phyloP scores from a whole-genome alignment of 2,888 invertebrate species.

The Cetonia aurata region DNA sequence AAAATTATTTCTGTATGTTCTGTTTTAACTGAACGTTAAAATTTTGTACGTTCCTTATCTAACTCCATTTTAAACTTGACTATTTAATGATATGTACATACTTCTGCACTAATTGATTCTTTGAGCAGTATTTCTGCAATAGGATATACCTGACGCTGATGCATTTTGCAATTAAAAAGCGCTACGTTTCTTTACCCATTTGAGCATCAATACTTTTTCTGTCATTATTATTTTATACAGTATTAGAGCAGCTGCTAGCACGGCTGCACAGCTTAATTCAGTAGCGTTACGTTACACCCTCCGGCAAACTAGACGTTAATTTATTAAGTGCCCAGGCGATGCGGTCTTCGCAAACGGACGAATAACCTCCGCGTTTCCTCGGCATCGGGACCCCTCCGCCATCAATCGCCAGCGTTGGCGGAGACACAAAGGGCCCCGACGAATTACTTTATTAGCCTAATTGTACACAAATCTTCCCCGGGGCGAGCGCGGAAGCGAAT shows the following conservation, averaged over 20 bases:
- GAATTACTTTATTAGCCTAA: slow-evolving; percentile 39
- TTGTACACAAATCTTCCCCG: slow-evolving; percentile 35
- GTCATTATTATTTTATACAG: background rate
- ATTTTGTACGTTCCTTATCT: no score
- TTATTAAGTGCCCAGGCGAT: slow-evolving; percentile 1
- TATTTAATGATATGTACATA: no score
- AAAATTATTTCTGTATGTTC: no score
- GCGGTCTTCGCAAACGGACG: background rate
- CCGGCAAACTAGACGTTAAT: background rate
- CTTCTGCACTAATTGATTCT: no score
- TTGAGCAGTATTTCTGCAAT: no score
- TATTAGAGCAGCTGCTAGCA: background rate
- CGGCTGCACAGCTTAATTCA: background rate
- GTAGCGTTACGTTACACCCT: background rate
- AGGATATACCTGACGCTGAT: no score
- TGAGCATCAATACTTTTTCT: background rate
- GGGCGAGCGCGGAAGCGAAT: slow-evolving; percentile 18
- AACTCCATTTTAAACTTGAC: no score
- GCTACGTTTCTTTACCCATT: no score
- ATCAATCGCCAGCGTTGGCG: slow-evolving; percentile 17
- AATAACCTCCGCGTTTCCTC: slow-evolving; percentile 8
- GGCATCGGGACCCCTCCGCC: background rate
- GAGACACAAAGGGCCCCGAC: slow-evolving; percentile 20
- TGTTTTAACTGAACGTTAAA: no score
- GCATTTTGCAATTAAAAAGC: no score